Base-by-base conservation (phyloP, 2,113 vertebrate genomes). In the Lagopus leucura region DNA sequence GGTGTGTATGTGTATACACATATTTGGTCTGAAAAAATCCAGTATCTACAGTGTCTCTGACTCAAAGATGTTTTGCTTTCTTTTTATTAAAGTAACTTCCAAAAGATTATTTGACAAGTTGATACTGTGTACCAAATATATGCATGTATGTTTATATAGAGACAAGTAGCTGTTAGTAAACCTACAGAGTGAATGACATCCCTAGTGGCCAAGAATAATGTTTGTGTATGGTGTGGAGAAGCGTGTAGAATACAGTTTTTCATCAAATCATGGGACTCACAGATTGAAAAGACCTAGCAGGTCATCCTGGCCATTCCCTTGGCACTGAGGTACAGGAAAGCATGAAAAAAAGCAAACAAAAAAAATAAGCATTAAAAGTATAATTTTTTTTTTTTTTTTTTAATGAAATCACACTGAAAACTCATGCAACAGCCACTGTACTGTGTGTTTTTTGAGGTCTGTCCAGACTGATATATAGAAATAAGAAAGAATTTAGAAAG, bases 161-260 rank as follows among this genome's bases (percentile, higher is more conserved):
- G 89, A 92, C 85, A 80, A 70, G 24, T 58, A 89, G 80, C 76
- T 55, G 91, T 74, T 88, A 42, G 65, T 95, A 93, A 54, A 24
- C 45, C 54, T 42, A 71, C 42, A 60, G 76, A 84, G 45, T 90
- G 73, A 92, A 57, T 61, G 70, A 42, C 74, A 95, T 82, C 54
- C 69, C 15, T 66, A 52, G 61, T 12, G 21, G 87, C 87, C 95
- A 94, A 74, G 71, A 87, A 94, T 47, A 91, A 64, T 94, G 78
- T 95, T 96, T 97, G 21, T 65, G 14, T 71, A 65, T 58, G 42
- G 63, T 66, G 9, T 81, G 85, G 32, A 87, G 73, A 94, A 91
- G 58, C 72, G 74, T 94, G 89, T 50, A 92, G 57, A 81, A 92
- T 94, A 69, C 54, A 95, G 42, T 52, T 88, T 95, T 90, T 95